Base-by-base conservation (phyloP, 30 jellyfish, hydroid and myxozoan genomes). In the Rhopilema esculentum region DNA sequence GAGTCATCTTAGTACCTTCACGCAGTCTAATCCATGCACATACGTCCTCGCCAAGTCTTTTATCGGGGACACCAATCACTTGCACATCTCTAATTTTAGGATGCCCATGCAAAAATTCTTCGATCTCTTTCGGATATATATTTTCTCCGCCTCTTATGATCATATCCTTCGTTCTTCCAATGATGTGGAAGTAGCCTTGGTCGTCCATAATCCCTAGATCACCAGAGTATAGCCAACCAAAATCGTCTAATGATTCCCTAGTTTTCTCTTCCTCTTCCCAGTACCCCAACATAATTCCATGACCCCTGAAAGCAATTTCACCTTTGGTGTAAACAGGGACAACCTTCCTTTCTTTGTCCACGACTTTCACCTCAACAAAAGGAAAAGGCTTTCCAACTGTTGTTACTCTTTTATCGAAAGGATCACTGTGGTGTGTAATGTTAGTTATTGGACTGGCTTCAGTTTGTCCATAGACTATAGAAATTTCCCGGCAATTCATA, bases 131-230 rank as follows among this genome's bases (percentile, higher is more conserved):
- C 16, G 99, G 99, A 61, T 87, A 95, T 6, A 95, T 90, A 72
- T 95, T 95, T 49, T 76, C 97, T 23, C 99, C 99, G 20, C 99
- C 99, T 65, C 99, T 88, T n/a, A 95, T 90, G 50, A 95, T 83
- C 97, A 95, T 89, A 85, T 95, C 99, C 89, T 90, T 95, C 25
- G 91, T 32, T 40, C 99, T 86, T 12, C 99, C 99, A 82, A 95
- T 72, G 6, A 95, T 77, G 27, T 87, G 76, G 71, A 89, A 80
- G 53, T 77, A 95, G 0, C 97, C 96, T 31, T 90, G 65, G 81
- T 86, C 97, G 80, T 95, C 99, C 77, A 95, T 85, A 29, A 24
- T 17, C 1, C 96, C 98, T 29, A 93, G 66, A 67, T 93, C 98
- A 8, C 98, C 91, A 26, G 98, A 71, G 66, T 95, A 95, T 23